Evolutionary conservation across 1,140 invertebrate genomes (phyloP), one percentile per base, ranked within the genome.

Genomic region (Drosophila simulans): DNA sequence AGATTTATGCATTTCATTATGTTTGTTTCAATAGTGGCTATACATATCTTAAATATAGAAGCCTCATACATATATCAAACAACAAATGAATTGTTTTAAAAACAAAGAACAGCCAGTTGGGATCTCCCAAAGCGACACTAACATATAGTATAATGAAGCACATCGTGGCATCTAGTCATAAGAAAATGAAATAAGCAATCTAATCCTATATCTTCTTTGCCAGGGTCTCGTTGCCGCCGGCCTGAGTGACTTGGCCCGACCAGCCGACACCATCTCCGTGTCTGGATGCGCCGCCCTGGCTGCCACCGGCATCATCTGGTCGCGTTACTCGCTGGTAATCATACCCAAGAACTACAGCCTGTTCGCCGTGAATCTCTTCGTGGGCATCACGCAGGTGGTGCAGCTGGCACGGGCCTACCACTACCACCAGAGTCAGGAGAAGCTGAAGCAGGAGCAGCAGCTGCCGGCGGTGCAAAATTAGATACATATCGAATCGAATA

Each of bases 161-260:
- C 8, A 31, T 31, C 7, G 27, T 10, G 31, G 7, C 27, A 5
- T 27, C 5, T 27, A 7, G 5, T 27, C 5, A 31, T 8, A 31
- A 31, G 7, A 2, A 31, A 31, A 7, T 8, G 1, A 31, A 13
- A 39, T 11, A 39, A 39, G 13, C 37, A 31, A 10, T 31, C 7
- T 8, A 31, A 31, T 39, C 13, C 34, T 20, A 11, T 22, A 1
- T 45, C 1, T 1, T 5, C 13, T 75, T 94, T 48, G 7, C 31
- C 91, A 97, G 96, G 95, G 96, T 27, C 94, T 97, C 57, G 97
- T 98, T 40, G 94, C 98, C 39, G 99, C 99, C 90, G 98, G 99
- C 42, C 94, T 99, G 53, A 96, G 97, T 84, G 98, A 99, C 93
- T 93, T 99, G 65, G 93, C 94, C 51, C 94, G 98, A 79, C 98